A percentile compares a stretch with the other conserved stretches of the same genome.
phyloP scores from a whole-genome alignment of 2,113 vertebrate genomes.

The Sylvietta virens region DNA sequence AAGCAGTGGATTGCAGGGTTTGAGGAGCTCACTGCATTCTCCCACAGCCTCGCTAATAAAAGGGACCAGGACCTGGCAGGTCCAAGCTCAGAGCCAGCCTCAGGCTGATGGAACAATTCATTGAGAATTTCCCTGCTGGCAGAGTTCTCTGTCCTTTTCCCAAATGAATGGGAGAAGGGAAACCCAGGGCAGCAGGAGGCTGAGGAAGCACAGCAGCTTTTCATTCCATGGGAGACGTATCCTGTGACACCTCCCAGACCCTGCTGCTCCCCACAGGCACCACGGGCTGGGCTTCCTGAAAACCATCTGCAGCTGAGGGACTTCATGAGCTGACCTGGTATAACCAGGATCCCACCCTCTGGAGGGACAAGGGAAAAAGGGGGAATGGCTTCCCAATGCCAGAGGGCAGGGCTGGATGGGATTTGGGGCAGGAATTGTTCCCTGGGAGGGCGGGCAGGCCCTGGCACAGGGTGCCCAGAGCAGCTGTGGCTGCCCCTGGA shows the following conservation, averaged over 20 bases:
- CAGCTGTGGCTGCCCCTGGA: not conserved
- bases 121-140: not conserved
- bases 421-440: not conserved
- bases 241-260: not conserved
- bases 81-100: not conserved
- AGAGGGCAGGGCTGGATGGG: not conserved
- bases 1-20: accelerated
- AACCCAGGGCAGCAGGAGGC: not conserved
- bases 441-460: not conserved
- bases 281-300: accelerated
- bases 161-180: not conserved
- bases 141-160: not conserved
- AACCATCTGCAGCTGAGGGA: accelerated
- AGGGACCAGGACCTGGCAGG: not conserved
- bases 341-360: not conserved
- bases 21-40: not conserved
- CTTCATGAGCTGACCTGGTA: not conserved
- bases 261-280: not conserved
- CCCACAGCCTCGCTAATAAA: not conserved
- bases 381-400: not conserved
- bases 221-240: accelerated
- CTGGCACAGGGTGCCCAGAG: not conserved
- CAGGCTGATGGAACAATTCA: not conserved
- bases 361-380: not conserved
- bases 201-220: not conserved